A percentile compares a stretch with the other conserved stretches of the same genome.
phyloP scores from a whole-genome alignment of 1,140 invertebrate species.

The Aphaenogaster floridana region DNA sequence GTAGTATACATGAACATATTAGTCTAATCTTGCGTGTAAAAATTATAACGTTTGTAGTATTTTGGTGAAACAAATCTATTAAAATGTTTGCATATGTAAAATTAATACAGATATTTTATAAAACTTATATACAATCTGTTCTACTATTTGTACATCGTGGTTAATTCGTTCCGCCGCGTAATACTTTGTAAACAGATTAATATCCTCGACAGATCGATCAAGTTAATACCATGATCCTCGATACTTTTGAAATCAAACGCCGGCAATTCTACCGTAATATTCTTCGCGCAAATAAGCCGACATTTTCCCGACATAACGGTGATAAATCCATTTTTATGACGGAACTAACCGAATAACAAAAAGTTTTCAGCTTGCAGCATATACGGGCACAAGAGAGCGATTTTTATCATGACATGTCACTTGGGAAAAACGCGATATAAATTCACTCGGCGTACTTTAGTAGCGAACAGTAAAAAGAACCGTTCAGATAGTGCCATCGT shows the following conservation, averaged over 20 bases:
- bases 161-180: background rate
- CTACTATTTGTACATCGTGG: background rate
- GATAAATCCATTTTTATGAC: slow-evolving; percentile 48
- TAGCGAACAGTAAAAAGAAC: background rate
- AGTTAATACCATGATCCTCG: background rate
- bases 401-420: slow-evolving; percentile 34
- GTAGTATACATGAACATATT: background rate
- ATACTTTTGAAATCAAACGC: slow-evolving; percentile 18
- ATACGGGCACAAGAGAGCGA: slow-evolving; percentile 17
- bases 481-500: background rate
- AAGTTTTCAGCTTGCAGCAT: background rate
- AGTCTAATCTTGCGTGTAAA: background rate
- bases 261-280: background rate
- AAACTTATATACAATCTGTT: background rate
- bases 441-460: slow-evolving; percentile 32
- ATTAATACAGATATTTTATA: background rate
- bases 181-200: slow-evolving; percentile 10
- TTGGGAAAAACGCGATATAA: slow-evolving; percentile 44
- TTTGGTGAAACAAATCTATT: background rate
- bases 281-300: slow-evolving; percentile 24
- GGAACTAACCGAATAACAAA: slow-evolving; percentile 7
- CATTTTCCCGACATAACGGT: slow-evolving; percentile 11
- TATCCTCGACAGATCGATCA: slow-evolving; percentile 5
- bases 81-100: background rate
- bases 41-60: background rate